A percentile compares a stretch with the other conserved stretches of the same genome.
These are phyloP conservation scores for Drosophila cracens DNA, from an alignment of 2,888 invertebrate species.

Conservation along the genomic window DNA sequence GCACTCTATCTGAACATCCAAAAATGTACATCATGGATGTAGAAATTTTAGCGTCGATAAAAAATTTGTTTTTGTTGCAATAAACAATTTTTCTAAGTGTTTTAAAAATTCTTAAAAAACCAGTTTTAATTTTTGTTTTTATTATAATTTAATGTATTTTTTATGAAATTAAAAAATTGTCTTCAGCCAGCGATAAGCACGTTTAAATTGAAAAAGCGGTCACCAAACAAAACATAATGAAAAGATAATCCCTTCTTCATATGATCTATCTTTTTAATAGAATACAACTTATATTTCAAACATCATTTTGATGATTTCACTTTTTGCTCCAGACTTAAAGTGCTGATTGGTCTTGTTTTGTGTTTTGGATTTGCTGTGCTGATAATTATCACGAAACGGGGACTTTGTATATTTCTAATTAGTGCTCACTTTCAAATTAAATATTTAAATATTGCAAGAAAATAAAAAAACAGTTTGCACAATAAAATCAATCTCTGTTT, in stretches of 20 bases:
- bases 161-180: not conserved
- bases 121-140: not conserved
- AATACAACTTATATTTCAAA: not conserved
- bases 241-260: not conserved
- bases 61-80: not conserved
- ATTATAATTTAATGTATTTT: too few species aligned
- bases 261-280: not conserved
- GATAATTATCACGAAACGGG: not conserved
- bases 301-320: not conserved
- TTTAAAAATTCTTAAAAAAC: not conserved
- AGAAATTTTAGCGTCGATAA: not conserved
- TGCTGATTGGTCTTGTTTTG: not conserved
- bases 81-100: too few species aligned
- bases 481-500: not conserved
- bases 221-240: not conserved
- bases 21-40: accelerated
- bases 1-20: too few species aligned
- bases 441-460: not conserved
- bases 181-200: not conserved
- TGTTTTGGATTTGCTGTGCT: not conserved
- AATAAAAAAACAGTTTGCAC: not conserved
- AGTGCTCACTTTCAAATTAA: not conserved
- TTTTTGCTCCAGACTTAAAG: not conserved
- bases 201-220: too few species aligned
- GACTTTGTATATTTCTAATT: not conserved